Evolutionary conservation across 2,888 invertebrate species (phyloP).

Genomic region (Melanophora roralis): DNA sequence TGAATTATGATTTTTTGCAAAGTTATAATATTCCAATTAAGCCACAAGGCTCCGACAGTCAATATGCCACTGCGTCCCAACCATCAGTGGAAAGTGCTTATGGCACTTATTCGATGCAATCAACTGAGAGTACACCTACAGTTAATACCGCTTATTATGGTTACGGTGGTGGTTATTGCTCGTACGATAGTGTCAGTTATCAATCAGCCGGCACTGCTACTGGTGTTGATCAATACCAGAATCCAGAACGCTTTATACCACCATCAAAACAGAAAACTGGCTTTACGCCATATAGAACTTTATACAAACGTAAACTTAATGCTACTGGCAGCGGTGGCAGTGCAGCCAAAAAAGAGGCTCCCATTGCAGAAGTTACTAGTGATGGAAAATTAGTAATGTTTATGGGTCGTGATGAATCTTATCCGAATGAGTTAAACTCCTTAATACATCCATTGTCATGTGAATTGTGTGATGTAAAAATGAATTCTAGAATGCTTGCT

Average conservation of each 20-base stretch:
- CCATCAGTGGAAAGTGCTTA: constrained; percentile 26
- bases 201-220: background rate
- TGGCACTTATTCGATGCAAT: constrained; percentile 7
- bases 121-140: constrained; percentile 2
- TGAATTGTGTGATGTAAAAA: constrained; percentile 77
- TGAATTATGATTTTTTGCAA: constrained; percentile 62
- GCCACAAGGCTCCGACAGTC: background rate
- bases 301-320: constrained; percentile 55
- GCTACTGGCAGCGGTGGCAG: background rate
- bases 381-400: constrained; percentile 63
- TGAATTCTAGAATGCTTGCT: constrained; percentile 78
- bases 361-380: constrained; percentile 23
- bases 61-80: background rate
- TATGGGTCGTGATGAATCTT: constrained; percentile 70
- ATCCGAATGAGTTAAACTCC: constrained; percentile 76
- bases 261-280: constrained; percentile 42
- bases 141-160: constrained; percentile 49
- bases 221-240: constrained; percentile 16
- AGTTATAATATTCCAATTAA: constrained; percentile 57
- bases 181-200: background rate
- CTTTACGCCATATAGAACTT: constrained; percentile 1
- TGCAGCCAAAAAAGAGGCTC: constrained; percentile 26
- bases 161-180: constrained; percentile 13
- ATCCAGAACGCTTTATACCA: constrained; percentile 55
- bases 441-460: constrained; percentile 79